Evolutionary conservation across 2,888 invertebrate species (phyloP).

Genomic region (Axea sp.): DNA sequence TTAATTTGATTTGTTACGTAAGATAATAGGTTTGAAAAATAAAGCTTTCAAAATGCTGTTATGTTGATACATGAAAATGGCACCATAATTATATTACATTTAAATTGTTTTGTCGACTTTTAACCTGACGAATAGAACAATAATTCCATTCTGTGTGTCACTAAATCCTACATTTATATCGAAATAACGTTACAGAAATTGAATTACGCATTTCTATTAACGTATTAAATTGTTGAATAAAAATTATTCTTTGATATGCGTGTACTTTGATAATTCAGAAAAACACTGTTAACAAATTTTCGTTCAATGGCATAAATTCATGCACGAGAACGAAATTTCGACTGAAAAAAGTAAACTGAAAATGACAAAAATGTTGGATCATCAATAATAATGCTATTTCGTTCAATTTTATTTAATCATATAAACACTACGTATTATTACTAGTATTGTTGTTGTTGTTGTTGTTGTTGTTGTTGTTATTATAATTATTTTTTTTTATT

Average conservation of each 20-base stretch:
- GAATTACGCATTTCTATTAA: constrained; percentile 1
- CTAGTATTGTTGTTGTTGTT: no score
- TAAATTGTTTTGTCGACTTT: constrained; percentile 25
- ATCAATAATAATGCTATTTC: no score
- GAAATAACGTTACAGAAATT: constrained; percentile 13
- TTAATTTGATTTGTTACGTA: constrained; percentile 18
- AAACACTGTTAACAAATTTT: no score
- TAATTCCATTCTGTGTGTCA: constrained; percentile 18
- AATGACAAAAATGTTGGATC: no score
- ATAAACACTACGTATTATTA: no score
- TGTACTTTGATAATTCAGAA: not conserved
- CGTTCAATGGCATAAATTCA: no score
- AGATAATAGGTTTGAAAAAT: constrained; percentile 18
- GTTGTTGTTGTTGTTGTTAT: no score
- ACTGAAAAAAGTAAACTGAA: no score
- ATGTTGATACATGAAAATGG: not conserved
- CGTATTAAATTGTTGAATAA: not conserved
- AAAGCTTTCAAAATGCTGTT: not conserved
- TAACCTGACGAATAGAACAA: constrained; percentile 18
- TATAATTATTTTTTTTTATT: no score
- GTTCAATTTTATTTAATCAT: no score
- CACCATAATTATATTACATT: constrained; percentile 11
- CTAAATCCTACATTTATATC: constrained; percentile 6
- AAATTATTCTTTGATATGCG: not conserved
- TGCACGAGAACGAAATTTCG: no score